A percentile compares a stretch with the other conserved stretches of the same genome.
Evolutionary conservation across 1,140 invertebrate species (phyloP).

Genomic region (Monomorium pharaonis): DNA sequence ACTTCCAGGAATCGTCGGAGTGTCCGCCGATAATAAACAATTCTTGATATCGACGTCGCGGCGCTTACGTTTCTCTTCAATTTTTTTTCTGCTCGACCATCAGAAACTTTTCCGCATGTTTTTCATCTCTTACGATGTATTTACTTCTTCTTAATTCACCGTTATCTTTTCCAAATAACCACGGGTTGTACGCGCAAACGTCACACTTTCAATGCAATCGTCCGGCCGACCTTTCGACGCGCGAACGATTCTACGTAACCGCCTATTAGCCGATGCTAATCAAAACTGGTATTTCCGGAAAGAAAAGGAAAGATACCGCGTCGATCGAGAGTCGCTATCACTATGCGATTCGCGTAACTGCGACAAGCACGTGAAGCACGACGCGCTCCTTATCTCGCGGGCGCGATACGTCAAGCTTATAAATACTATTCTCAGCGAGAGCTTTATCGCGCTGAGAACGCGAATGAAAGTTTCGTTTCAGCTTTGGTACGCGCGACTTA

Average conservation of each 20-base stretch:
- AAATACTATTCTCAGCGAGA: neutral
- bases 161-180: neutral
- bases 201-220: neutral
- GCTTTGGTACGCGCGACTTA: neutral
- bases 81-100: neutral
- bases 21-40: constrained; percentile 15
- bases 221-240: constrained; percentile 26
- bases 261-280: constrained; percentile 23
- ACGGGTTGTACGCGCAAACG: neutral
- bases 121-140: too few relatives aligned
- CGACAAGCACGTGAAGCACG: neutral
- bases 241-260: constrained; percentile 8
- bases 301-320: neutral
- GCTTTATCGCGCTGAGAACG: neutral
- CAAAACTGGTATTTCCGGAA: constrained; percentile 32
- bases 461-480: neutral
- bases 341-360: neutral
- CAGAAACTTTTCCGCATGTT: neutral
- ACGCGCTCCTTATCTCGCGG: constrained; percentile 13
- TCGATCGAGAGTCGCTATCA: neutral
- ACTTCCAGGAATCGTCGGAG: constrained; percentile 3
- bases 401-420: neutral
- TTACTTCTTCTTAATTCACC: neutral
- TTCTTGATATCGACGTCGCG: neutral
- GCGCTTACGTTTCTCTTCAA: neutral